Base-by-base conservation (phyloP, 1,140 invertebrate species). In the Euwallacea fornicatus region DNA sequence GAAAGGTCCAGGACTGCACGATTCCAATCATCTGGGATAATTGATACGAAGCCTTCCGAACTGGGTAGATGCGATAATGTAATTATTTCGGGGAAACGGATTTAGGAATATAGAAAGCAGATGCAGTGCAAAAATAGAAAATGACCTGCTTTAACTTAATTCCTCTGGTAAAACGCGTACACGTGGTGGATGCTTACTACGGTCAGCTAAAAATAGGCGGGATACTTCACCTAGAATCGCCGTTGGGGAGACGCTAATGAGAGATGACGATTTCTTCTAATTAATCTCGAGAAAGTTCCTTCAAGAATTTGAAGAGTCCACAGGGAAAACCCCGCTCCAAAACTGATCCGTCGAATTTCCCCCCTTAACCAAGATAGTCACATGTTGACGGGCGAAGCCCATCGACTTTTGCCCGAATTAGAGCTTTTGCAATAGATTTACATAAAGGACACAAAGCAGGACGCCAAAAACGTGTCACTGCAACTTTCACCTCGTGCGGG, bases 71-170 rank as follows among this genome's bases (percentile, higher is more conserved):
- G 13, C 9, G 54, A 15, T 13, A 56, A 10, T 10, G 47, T 50
- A 53, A 50, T 50, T 50, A 50, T 64, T 64, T 64, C 62, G 44
- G 6, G 47, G 62, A 64, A 64, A 50, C 41, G 62, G 44, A 50
- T 47, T 64, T 64, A 15, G 61, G 42, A 47, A 47, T 64, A 66
- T 21, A 66, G 53, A 66, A 55, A 66, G 44, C 47, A 54, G 53
- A 66, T 66, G 53, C 47, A 66, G 54, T 46, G 65, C 65, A 67
- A 67, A 67, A 67, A 67, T 67, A 67, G 65, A 67, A 67, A 67
- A 67, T 67, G 65, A 67, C 65, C 65, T 67, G 65, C 65, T 67
- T 67, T 67, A 67, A 67, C 65, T 67, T 67, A 13, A 56, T n/a
- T 66, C 42, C 64, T 54, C 64, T 43, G 65, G 41, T 67, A 67